Percentiles rank a stretch among this genome's conserved stretches.
These are phyloP conservation scores for Cheirogaleus medius DNA, from an alignment of 2,113 vertebrate genomes.

Conservation along the genomic window DNA sequence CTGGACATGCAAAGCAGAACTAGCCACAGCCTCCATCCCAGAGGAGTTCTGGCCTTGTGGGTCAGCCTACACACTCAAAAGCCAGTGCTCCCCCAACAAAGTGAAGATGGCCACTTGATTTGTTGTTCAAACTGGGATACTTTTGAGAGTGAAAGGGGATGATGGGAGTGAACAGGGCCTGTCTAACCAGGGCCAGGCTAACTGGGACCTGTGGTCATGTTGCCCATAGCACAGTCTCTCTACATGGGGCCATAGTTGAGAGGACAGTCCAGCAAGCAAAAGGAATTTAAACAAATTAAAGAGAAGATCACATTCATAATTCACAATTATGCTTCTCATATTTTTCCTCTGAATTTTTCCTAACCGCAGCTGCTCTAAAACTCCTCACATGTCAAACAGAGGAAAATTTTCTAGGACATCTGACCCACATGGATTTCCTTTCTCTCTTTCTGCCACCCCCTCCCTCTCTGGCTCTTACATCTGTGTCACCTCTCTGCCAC, in stretches of 20 bases:
- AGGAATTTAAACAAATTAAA: neutral
- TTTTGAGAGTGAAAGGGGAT: neutral
- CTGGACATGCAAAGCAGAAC: neutral
- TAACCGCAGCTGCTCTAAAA: neutral
- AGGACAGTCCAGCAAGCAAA: neutral
- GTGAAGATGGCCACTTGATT: neutral
- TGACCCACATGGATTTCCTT: neutral
- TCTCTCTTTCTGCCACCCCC: neutral
- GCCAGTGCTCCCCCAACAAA: no score
- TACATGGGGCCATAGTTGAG: neutral
- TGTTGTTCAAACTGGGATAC: neutral
- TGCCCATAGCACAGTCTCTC: neutral
- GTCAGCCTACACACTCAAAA: neutral
- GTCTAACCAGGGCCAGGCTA: no score
- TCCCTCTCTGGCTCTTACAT: neutral
- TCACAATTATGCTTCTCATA: neutral
- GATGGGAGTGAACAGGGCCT: neutral
- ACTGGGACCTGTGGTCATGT: neutral
- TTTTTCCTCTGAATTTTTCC: neutral
- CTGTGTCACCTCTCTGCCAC: neutral
- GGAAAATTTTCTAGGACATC: neutral
- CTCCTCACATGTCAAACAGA: neutral
- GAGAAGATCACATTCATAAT: neutral
- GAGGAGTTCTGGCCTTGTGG: neutral
- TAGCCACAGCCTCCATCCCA: neutral